These are phyloP conservation scores for Hippocampus guttulatus DNA, from an alignment of 2,113 vertebrate genomes.

Conservation along the genomic window DNA sequence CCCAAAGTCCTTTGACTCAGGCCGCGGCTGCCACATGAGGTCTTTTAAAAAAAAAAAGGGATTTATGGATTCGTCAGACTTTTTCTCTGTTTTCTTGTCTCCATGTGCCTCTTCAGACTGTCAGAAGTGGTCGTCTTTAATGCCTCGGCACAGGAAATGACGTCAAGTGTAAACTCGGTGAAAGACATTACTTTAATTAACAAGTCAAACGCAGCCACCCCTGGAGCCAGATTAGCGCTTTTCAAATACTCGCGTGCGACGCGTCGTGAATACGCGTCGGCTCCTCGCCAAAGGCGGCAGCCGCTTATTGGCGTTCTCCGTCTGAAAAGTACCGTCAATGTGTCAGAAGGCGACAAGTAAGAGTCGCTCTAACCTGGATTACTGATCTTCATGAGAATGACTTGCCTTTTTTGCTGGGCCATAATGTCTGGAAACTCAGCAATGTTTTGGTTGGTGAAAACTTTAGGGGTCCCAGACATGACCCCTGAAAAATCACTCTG, in stretches of 20 bases:
- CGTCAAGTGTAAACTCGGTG: background rate
- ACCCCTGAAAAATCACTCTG: background rate
- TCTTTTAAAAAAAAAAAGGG: background rate
- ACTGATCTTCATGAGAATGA: background rate
- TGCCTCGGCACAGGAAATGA: background rate
- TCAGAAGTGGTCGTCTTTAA: background rate
- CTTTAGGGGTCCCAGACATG: background rate
- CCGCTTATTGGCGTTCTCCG: background rate
- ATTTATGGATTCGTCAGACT: background rate
- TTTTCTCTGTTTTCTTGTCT: background rate
- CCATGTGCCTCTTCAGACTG: background rate
- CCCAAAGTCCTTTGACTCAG: background rate
- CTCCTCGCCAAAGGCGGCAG: conserved; percentile 1
- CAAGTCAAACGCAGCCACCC: background rate
- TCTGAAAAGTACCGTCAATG: background rate
- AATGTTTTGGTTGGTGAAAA: background rate
- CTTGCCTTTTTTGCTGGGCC: background rate
- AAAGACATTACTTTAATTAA: background rate
- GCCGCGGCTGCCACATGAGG: background rate
- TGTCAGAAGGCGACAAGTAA: background rate
- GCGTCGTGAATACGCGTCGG: conserved; percentile 41
- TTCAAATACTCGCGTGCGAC: conserved; percentile 12
- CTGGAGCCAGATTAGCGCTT: conserved; percentile 20
- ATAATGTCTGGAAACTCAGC: background rate
- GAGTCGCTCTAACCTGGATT: background rate